phyloP scores from a whole-genome alignment of 2,888 invertebrate species.

The Ennomos erosarius region DNA sequence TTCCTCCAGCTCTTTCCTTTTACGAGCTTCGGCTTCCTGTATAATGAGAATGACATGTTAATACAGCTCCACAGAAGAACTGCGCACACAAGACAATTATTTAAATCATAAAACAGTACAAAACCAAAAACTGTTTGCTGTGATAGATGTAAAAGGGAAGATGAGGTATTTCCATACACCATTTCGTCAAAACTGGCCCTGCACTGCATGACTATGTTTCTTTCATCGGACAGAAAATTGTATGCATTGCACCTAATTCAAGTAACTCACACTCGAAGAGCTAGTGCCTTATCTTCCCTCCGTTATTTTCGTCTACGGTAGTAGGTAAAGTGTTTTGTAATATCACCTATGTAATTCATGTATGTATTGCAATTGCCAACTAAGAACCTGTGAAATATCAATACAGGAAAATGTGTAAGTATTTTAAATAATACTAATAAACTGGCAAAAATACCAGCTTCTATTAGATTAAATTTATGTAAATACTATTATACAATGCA shows the following conservation, averaged over 20 bases:
- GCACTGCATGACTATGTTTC: too few relatives aligned
- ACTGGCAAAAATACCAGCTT: constrained; percentile 7
- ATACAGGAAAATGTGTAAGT: constrained; percentile 7
- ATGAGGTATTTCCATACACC: too few relatives aligned
- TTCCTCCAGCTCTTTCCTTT: constrained; percentile 97
- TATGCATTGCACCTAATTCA: too few relatives aligned
- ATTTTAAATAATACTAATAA: neutral
- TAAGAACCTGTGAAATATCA: constrained; percentile 10
- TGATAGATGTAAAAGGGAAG: neutral
- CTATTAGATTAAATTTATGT: constrained; percentile 3
- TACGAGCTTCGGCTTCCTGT: constrained; percentile 99
- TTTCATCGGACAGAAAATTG: too few relatives aligned
- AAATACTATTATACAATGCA: constrained; percentile 20
- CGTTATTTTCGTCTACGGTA: constrained; percentile 4
- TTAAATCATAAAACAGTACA: constrained; percentile 13
- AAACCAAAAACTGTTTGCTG: constrained; percentile 14
- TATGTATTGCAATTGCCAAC: constrained; percentile 6
- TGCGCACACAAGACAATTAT: constrained; percentile 32
- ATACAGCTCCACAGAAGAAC: constrained; percentile 47
- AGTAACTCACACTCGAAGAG: too few relatives aligned
- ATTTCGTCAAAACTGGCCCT: too few relatives aligned
- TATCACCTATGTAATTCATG: too few relatives aligned
- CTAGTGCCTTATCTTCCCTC: too few relatives aligned
- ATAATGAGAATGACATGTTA: constrained; percentile 84
- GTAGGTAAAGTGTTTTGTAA: too few relatives aligned